Evolutionary conservation across 2,113 vertebrate species (phyloP), one percentile per base, ranked within the genome.

Genomic region (Thalassoma bifasciatum): DNA sequence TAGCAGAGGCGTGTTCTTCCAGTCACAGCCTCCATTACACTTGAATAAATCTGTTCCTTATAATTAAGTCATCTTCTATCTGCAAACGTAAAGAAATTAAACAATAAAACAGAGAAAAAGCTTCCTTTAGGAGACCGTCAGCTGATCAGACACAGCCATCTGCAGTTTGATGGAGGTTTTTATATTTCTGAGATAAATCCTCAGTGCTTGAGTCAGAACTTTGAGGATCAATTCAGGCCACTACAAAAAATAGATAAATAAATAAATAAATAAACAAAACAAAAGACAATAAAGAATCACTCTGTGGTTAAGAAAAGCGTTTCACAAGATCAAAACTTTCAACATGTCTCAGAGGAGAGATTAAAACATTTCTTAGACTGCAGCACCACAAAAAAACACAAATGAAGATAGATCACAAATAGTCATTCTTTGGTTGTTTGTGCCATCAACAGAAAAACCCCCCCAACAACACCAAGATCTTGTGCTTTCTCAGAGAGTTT

Each of bases 1-100:
- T 82, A 64, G 72, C 54, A 77, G 75, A 75, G 69, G 79, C 47
- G 67, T 67, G 49, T 61, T 46, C 51, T 11, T 58, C 23, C 34
- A 24, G 12, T 17, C 64, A 34, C 40, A 70, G 44, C 63, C 49
- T 72, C 83, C 62, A 65, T 79, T 72, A 56, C 62, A 62, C 57
- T 66, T 22, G 34, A 79, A 68, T 63, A 38, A 40, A 60, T 54
- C 7, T 46, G 64, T 12, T 60, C 46, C 22, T 21, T 7, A 9
- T 60, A 56, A 72, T 71, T 38, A 52, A 67, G 44, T 58, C 22
- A 9, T 52, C 59, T 44, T 59, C 61, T 24, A 56, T 49, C 24
- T 52, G 34, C n/a, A 10, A 47, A 26, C 57, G 21, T 16, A 59
- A 10, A 46, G 71, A 42, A 58, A 62, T 60, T 30, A 30, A 40